Conservation (phyloP, 1,140 invertebrate species). For the Drosophila leontia region DNA sequence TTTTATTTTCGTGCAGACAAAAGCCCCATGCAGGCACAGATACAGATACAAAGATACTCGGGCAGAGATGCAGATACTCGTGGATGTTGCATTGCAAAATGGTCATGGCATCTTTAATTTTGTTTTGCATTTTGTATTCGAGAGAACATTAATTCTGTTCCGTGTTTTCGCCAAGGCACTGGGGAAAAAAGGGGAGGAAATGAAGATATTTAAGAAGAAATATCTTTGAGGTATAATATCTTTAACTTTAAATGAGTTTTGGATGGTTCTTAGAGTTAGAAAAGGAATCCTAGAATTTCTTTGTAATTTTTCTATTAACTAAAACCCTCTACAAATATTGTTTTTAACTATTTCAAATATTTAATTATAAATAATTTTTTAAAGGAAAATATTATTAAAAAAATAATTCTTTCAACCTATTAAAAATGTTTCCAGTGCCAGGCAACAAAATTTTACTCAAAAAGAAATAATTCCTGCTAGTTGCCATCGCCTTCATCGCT, state of each 20-base stretch:
- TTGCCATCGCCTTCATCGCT: constrained; percentile 37
- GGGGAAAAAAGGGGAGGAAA: background rate
- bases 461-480: constrained; percentile 33
- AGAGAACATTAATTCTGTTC: constrained; percentile 66
- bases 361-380: background rate
- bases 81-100: constrained; percentile 37
- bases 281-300: background rate
- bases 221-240: background rate
- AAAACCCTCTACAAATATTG: background rate
- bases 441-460: constrained; percentile 37
- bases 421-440: constrained; percentile 32
- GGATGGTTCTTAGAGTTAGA: background rate
- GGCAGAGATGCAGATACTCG: constrained; percentile 19
- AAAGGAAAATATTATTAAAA: background rate
- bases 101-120: constrained; percentile 79
- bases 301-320: background rate
- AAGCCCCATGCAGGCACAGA: constrained; percentile 39
- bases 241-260: accelerated
- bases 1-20: constrained; percentile 78
- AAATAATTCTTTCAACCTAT: background rate
- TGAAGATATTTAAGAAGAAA: background rate
- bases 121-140: constrained; percentile 71
- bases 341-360: background rate
- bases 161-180: constrained; percentile 40
- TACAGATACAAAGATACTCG: constrained; percentile 9